phyloP scores from a whole-genome alignment of 2,888 invertebrate species.

The Pseudolycoriella hygida region DNA sequence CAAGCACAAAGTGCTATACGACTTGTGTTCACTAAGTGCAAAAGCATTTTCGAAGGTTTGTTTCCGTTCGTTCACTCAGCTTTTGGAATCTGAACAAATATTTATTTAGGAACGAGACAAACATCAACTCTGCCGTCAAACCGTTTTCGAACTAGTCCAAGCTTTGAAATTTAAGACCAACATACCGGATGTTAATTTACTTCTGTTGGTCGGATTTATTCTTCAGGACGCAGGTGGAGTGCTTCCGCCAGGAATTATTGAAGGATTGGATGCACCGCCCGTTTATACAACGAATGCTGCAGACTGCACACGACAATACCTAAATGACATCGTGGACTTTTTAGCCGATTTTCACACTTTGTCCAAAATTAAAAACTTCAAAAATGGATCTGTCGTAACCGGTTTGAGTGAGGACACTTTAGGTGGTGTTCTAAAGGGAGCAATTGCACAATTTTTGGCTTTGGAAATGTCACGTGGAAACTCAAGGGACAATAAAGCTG shows the following conservation, averaged over 20 bases:
- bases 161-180: constrained; percentile 89
- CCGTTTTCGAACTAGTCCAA: constrained; percentile 87
- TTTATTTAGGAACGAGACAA: constrained; percentile 65
- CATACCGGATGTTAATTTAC: constrained; percentile 85
- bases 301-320: constrained; percentile 84
- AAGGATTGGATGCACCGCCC: constrained; percentile 31
- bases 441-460: constrained; percentile 82
- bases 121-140: constrained; percentile 73
- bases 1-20: constrained; percentile 61
- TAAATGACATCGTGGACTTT: constrained; percentile 86
- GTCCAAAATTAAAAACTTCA: constrained; percentile 81
- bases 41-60: constrained; percentile 60
- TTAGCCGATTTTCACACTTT: constrained; percentile 91
- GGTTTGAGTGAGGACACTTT: constrained; percentile 89
- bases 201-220: constrained; percentile 75
- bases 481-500: constrained; percentile 63
- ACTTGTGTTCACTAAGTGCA: constrained; percentile 79
- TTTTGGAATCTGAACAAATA: neutral
- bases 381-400: constrained; percentile 42
- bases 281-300: constrained; percentile 65
- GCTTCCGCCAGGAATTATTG: constrained; percentile 56
- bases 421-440: constrained; percentile 91
- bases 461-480: constrained; percentile 85
- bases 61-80: constrained; percentile 9
- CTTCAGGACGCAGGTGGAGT: constrained; percentile 85